Percentiles rank a stretch among this genome's conserved stretches.
Conservation (phyloP, 1,140 invertebrate species). For the Philotrypesis tridentata region DNA sequence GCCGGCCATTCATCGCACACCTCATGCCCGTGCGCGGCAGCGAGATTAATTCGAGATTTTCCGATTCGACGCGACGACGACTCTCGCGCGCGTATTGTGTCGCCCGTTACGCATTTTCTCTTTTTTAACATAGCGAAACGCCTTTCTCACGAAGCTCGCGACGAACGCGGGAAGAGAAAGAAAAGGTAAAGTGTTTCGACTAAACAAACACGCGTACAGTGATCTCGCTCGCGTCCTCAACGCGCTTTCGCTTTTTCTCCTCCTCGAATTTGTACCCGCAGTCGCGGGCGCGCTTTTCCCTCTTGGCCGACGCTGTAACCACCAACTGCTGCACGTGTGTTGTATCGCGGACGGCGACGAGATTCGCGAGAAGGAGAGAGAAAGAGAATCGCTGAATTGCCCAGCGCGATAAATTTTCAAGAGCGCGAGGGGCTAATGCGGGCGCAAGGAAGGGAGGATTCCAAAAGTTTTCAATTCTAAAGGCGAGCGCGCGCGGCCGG, state of each 20-base stretch:
- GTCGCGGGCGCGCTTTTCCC: conserved; percentile 45
- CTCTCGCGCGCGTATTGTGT: neutral
- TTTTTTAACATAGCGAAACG: conserved; percentile 7
- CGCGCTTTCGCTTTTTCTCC: conserved; percentile 34
- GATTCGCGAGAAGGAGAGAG: conserved; percentile 23
- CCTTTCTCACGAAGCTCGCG: neutral
- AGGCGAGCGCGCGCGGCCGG: conserved; percentile 43
- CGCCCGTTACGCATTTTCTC: neutral
- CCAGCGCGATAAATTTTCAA: conserved; percentile 69
- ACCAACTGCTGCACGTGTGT: too few species aligned
- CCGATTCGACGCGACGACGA: conserved; percentile 48
- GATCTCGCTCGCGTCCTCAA: conserved; percentile 26
- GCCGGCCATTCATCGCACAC: neutral
- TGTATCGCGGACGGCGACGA: conserved; percentile 40
- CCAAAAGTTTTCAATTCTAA: conserved; percentile 71
- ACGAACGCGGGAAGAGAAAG: too few species aligned
- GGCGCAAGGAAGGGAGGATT: conserved; percentile 54
- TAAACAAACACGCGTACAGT: conserved; percentile 8
- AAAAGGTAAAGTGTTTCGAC: neutral
- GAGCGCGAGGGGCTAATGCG: conserved; percentile 39
- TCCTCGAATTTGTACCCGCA: conserved; percentile 35
- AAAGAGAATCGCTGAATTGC: conserved; percentile 57
- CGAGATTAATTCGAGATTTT: conserved; percentile 50
- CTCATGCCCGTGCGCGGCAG: conserved; percentile 3
- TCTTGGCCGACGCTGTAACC: conserved; percentile 58